Evolutionary conservation across 2,888 invertebrate species (phyloP).

Genomic region (Mythimna vitellina): DNA sequence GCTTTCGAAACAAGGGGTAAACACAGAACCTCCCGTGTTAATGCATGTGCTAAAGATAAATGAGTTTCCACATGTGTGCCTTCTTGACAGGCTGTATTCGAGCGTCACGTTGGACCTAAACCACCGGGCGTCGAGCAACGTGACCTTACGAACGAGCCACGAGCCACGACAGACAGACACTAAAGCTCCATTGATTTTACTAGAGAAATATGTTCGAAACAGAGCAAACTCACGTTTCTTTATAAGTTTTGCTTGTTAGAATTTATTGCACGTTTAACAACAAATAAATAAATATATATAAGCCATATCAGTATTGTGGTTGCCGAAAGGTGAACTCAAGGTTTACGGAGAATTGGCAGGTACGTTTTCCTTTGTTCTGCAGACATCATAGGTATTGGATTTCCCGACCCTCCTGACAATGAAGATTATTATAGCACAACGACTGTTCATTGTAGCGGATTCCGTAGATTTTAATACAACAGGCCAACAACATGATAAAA

Average conservation of each 20-base stretch:
- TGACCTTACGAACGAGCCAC: conserved; percentile 32
- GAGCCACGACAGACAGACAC: conserved; percentile 16
- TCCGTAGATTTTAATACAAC: conserved; percentile 25
- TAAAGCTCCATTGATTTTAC: conserved; percentile 47
- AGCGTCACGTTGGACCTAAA: conserved; percentile 52
- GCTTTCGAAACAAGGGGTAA: conserved; percentile 32
- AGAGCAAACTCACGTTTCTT: conserved; percentile 31
- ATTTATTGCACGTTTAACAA: conserved; percentile 12
- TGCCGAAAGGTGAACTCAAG: conserved; percentile 43
- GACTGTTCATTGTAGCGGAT: conserved; percentile 22
- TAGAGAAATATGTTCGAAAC: conserved; percentile 35
- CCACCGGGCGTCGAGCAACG: conserved; percentile 40
- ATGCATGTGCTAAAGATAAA: conserved; percentile 59
- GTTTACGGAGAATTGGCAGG: conserved; percentile 46
- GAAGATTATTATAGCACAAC: conserved; percentile 38
- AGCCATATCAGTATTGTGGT: conserved; percentile 25
- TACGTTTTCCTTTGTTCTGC: conserved; percentile 44
- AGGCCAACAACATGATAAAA: conserved; percentile 1
- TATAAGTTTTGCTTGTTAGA: neutral
- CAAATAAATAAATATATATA: neutral
- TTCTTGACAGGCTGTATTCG: conserved; percentile 43
- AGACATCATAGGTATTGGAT: conserved; percentile 44
- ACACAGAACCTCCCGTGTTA: conserved; percentile 32
- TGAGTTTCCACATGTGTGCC: conserved; percentile 60
- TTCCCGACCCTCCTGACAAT: conserved; percentile 18